Conservation (phyloP, 2,113 vertebrate genomes). For the Stictonetta naevosa region DNA sequence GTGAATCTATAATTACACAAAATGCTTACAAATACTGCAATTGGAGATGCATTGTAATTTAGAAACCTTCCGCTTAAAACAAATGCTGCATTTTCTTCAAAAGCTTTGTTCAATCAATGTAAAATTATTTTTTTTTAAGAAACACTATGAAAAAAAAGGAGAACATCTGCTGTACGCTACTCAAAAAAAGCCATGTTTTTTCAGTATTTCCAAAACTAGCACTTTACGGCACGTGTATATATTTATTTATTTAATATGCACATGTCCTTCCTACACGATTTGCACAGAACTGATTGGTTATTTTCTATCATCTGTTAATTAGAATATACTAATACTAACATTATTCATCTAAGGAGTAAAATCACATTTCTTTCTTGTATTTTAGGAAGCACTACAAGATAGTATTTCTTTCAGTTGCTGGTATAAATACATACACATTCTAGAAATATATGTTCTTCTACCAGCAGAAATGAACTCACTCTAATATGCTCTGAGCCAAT, state of each 20-base stretch:
- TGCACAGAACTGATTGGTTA: neutral
- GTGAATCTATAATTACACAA: neutral
- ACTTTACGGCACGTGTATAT: neutral
- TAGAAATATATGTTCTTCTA: neutral
- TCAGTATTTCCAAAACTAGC: neutral
- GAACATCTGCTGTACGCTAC: neutral
- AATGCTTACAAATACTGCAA: neutral
- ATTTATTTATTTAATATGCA: neutral
- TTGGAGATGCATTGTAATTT: neutral
- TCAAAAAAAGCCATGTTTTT: fast-evolving
- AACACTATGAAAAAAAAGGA: neutral
- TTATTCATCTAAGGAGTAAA: neutral
- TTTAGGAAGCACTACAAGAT: neutral
- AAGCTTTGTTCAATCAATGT: neutral
- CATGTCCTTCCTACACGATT: neutral
- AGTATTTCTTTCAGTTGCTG: neutral
- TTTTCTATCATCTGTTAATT: neutral
- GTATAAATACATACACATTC: neutral
- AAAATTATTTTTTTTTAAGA: neutral
- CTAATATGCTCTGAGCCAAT: neutral
- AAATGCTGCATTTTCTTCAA: neutral
- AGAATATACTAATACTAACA: neutral
- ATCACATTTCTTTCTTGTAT: neutral
- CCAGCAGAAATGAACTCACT: neutral
- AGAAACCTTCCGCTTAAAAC: neutral